phyloP scores from a whole-genome alignment of 2,888 invertebrate genomes.

The Caenorhabditis sp. region DNA sequence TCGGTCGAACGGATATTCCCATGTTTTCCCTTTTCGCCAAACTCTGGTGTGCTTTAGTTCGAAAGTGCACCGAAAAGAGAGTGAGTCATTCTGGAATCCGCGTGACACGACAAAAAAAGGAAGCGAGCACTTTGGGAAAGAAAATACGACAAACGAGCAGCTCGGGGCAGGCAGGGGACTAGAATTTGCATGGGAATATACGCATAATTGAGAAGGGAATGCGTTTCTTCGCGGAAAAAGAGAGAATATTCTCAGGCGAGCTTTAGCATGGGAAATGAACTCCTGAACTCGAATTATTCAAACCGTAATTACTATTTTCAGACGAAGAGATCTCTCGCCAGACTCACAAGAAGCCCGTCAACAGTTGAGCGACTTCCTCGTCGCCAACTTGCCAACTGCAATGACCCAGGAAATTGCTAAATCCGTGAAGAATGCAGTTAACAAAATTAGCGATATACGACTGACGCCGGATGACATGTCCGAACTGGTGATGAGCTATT shows the following conservation, averaged over 20 bases:
- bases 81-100: too few species aligned
- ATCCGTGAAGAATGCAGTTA: constrained; percentile 83
- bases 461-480: constrained; percentile 87
- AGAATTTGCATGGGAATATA: constrained; percentile 14
- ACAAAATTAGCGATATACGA: constrained; percentile 77
- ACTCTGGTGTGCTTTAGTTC: not conserved
- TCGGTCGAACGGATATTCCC: not conserved
- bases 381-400: constrained; percentile 78
- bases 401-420: constrained; percentile 82
- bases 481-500: constrained; percentile 91
- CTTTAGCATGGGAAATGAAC: too few species aligned
- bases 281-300: too few species aligned
- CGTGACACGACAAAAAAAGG: not conserved
- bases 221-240: too few species aligned
- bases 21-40: constrained; percentile 7
- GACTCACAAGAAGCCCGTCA: constrained; percentile 78
- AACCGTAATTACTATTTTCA: constrained; percentile 12
- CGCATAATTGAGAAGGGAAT: constrained; percentile 9
- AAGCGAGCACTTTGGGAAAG: not conserved
- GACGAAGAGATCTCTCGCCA: constrained; percentile 61
- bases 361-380: constrained; percentile 80
- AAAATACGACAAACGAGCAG: too few species aligned
- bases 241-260: too few species aligned
- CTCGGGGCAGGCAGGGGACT: too few species aligned
- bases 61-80: not conserved